phyloP scores from a whole-genome alignment of 1,140 invertebrate genomes.

The Kradibia gibbosae region DNA sequence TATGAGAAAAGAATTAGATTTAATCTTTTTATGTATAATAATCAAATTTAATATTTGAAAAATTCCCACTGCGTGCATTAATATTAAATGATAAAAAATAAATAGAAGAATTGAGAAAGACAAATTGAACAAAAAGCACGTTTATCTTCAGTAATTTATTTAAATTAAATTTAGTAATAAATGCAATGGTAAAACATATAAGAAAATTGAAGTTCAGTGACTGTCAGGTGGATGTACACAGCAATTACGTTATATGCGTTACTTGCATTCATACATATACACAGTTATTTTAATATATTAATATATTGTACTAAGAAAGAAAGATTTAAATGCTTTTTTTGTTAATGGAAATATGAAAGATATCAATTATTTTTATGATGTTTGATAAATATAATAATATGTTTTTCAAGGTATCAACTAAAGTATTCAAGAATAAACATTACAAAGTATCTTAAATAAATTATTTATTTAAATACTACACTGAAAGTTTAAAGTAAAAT shows the following conservation, averaged over 20 bases:
- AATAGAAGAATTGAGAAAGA: background rate
- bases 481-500: background rate
- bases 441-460: no score
- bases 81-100: background rate
- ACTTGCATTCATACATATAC: background rate
- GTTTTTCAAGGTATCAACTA: background rate
- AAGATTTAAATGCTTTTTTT: background rate
- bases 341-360: no score
- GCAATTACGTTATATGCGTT: background rate
- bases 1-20: background rate
- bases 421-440: background rate
- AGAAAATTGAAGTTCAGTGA: background rate
- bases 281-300: background rate
- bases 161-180: background rate
- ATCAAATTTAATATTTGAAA: background rate
- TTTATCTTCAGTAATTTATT: background rate
- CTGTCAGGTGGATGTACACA: background rate
- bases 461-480: background rate
- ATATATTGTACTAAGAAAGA: background rate
- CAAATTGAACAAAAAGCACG: background rate
- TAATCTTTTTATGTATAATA: background rate
- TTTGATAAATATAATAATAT: no score
- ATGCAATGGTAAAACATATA: background rate
- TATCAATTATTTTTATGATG: no score
- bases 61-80: background rate